Conservation (phyloP, 2,888 invertebrate genomes). For the Dryococelus australis region DNA sequence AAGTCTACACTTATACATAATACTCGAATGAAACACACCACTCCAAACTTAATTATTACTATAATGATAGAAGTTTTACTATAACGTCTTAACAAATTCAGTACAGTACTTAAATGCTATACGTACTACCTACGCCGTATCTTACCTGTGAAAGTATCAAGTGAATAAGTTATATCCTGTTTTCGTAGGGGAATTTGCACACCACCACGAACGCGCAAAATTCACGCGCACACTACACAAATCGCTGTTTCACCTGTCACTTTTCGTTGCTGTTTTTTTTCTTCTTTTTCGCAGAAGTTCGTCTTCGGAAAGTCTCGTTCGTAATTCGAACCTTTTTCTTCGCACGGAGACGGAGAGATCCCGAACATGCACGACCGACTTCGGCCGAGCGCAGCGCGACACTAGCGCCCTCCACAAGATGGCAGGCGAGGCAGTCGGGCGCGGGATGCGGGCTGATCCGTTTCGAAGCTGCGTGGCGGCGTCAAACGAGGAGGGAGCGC, state of each 20-base stretch:
- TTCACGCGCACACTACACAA: background rate
- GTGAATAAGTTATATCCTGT: background rate
- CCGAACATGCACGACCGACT: slow-evolving; percentile 16
- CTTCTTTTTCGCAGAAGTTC: background rate
- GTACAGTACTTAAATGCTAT: too few relatives aligned
- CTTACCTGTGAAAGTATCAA: background rate
- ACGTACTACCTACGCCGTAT: too few relatives aligned
- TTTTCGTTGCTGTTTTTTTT: background rate
- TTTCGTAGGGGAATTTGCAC: background rate
- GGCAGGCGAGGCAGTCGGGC: background rate
- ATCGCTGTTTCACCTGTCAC: background rate
- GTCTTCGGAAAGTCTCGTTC: background rate
- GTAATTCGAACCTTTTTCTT: slow-evolving; percentile 9
- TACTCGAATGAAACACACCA: too few relatives aligned
- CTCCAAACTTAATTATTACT: too few relatives aligned
- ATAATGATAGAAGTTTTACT: too few relatives aligned
- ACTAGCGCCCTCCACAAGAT: background rate
- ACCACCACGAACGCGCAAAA: background rate
- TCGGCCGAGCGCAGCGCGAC: background rate
- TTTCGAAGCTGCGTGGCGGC: background rate
- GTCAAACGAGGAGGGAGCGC: background rate
- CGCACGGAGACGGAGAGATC: background rate
- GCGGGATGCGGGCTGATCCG: background rate
- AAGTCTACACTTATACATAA: too few relatives aligned
- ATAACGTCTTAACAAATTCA: too few relatives aligned